A percentile compares a stretch with the other conserved stretches of the same genome.
Evolutionary conservation across 1,140 invertebrate species (phyloP).

Genomic region (Dufourea novaeangliae): DNA sequence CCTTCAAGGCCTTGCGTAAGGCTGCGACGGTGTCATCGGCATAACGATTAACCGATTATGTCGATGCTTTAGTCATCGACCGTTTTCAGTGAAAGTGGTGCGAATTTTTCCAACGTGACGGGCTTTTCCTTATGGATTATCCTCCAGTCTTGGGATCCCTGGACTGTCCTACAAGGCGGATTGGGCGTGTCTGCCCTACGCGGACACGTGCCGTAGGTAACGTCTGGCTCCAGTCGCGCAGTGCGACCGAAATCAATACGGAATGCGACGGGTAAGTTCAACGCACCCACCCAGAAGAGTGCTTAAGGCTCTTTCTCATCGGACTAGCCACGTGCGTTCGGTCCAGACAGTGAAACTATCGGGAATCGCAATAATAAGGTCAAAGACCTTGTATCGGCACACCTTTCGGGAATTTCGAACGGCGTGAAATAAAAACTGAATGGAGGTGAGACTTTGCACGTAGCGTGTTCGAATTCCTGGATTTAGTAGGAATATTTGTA

Average conservation of each 20-base stretch:
- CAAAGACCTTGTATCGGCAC: constrained; percentile 14
- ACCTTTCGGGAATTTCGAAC: neutral
- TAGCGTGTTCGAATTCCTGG: neutral
- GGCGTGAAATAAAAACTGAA: too few relatives aligned
- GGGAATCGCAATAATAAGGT: constrained; percentile 40
- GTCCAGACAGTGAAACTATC: constrained; percentile 48
- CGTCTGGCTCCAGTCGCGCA: constrained; percentile 53
- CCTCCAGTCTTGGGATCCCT: neutral
- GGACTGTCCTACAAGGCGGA: constrained; percentile 3
- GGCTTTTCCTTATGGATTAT: neutral
- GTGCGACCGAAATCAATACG: constrained; percentile 57
- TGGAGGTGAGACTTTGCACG: too few relatives aligned
- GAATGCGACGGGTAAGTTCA: constrained; percentile 61
- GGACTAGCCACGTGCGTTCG: constrained; percentile 34
- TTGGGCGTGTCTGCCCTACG: constrained; percentile 60
- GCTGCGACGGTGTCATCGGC: constrained; percentile 36
- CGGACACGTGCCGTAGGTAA: constrained; percentile 63
- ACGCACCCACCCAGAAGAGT: constrained; percentile 53
- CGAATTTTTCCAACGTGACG: neutral
- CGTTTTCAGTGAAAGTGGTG: constrained; percentile 32
- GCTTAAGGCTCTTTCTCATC: constrained; percentile 52
- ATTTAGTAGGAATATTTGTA: neutral
- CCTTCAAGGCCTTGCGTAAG: constrained; percentile 55
- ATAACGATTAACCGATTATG: constrained; percentile 53
- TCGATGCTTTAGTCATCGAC: constrained; percentile 35